Percentiles rank a stretch among this genome's conserved stretches.
Conservation (phyloP, 2,888 invertebrate genomes). For the Troides aeacus region DNA sequence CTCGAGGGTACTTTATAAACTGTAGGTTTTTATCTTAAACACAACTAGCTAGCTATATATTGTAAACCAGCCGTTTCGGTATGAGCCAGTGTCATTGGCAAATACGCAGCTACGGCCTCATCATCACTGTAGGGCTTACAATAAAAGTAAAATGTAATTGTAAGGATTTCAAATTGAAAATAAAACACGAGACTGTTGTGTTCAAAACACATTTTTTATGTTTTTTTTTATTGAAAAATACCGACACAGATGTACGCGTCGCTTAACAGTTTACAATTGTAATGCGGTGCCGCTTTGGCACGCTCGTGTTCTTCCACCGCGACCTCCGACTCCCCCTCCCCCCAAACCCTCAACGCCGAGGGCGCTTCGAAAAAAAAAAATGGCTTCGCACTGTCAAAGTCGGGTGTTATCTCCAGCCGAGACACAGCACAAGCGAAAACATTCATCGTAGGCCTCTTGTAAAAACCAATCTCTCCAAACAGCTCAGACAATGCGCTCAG, state of each 20-base stretch:
- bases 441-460: slow-evolving; percentile 19
- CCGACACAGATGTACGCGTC: slow-evolving; percentile 68
- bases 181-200: slow-evolving; percentile 71
- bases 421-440: slow-evolving; percentile 19
- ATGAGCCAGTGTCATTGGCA: too few relatives aligned
- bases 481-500: slow-evolving; percentile 20
- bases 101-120: too few relatives aligned
- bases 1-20: too few relatives aligned
- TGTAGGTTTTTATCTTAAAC: too few relatives aligned
- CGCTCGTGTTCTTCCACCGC: slow-evolving; percentile 5
- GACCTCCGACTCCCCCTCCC: background rate
- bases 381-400: slow-evolving; percentile 23
- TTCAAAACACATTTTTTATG: slow-evolving; percentile 77
- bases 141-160: too few relatives aligned
- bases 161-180: slow-evolving; percentile 33
- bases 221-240: slow-evolving; percentile 78
- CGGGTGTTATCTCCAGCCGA: slow-evolving; percentile 11
- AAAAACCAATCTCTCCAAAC: slow-evolving; percentile 22
- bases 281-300: slow-evolving; percentile 33
- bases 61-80: too few relatives aligned
- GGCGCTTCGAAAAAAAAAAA: slow-evolving; percentile 28
- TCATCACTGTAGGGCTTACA: too few relatives aligned
- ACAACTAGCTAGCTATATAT: too few relatives aligned
- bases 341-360: background rate
- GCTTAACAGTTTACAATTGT: slow-evolving; percentile 42